Base-by-base conservation (phyloP, 2,797 vertebrate species). In the Aselliscus stoliczkanus region DNA sequence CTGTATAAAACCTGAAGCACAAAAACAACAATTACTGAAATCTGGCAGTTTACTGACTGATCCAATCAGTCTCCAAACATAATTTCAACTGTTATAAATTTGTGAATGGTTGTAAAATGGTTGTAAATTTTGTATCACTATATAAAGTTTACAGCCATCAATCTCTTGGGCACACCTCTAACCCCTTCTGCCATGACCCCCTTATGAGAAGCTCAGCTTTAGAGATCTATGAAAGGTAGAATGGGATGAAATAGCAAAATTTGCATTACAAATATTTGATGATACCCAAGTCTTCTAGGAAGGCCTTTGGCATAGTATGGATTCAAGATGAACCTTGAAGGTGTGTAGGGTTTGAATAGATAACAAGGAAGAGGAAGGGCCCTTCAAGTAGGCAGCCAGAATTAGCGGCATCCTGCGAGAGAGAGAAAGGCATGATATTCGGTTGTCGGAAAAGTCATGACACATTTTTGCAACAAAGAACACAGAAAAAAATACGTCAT, bases 31-130 rank as follows among this genome's bases (percentile, higher is more conserved):
- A 72, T n/a, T 62, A 73, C 58, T 69, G 67, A 93, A 95, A 94
- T 90, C 85, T 88, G 42, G n/a, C 92, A 76, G 83, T 90, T 95
- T 95, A 94, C 72, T 31, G 67, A 88, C 67, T 91, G 73, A 95
- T 75, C 12, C n/a, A 92, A 90, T 84, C 50, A 91, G 82, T 81
- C 69, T 79, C 73, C 56, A 77, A 88, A 92, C 72, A 77, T 52
- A 88, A 85, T 90, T 88, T 97, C 62, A 88, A 93, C 37, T 79
- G 34, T 67, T 88, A 50, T 56, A 73, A 54, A 62, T 56, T 65
- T 77, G 75, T 93, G 34, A 86, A 60, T 86, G 62, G 37, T 34
- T 90, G 39, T 93, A 89, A 85, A 94, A 83, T 84, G 93, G 58
- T 50, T 85, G 80, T 95, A 88, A 88, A 77, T 76, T 93, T 88